These are phyloP conservation scores for Hemithea aestivaria DNA, from an alignment of 2,888 invertebrate genomes.

Conservation along the genomic window DNA sequence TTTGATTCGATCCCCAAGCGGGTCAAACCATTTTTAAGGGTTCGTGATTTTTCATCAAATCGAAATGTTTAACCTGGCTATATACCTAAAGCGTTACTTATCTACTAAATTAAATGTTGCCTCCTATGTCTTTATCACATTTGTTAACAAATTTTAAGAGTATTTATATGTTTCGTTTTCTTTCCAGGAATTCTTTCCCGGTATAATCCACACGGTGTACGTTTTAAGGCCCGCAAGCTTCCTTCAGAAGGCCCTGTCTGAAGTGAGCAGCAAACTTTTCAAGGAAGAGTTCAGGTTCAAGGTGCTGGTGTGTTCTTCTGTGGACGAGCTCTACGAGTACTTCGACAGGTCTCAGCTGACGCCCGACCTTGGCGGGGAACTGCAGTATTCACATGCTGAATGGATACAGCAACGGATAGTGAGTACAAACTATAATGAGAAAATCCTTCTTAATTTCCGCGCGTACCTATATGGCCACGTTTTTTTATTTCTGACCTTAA, in stretches of 20 bases:
- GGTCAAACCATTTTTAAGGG: no score
- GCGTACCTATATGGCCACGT: no score
- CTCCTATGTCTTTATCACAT: no score
- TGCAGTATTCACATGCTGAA: conserved; percentile 94
- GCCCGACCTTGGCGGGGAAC: conserved; percentile 91
- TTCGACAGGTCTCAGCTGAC: conserved; percentile 92
- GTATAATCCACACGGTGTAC: conserved; percentile 95
- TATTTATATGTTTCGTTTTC: no score
- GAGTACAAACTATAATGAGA: conserved; percentile 48
- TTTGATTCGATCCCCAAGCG: conserved; percentile 1
- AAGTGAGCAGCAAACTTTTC: conserved; percentile 94
- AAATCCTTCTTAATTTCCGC: no score
- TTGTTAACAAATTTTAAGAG: no score
- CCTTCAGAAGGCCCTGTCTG: conserved; percentile 96
- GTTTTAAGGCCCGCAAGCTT: conserved; percentile 95
- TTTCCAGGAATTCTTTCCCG: conserved; percentile 94
- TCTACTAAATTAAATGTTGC: no score
- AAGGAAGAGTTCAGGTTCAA: conserved; percentile 96
- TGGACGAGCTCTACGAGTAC: conserved; percentile 92
- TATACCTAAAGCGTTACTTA: no score
- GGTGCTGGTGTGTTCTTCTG: conserved; percentile 90
- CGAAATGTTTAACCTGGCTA: no score
- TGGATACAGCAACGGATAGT: conserved; percentile 99
- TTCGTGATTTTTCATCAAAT: no score
- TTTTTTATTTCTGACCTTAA: no score